Base-by-base conservation (phyloP, 2,888 invertebrate species). In the Leptogaster cylindrica region DNA sequence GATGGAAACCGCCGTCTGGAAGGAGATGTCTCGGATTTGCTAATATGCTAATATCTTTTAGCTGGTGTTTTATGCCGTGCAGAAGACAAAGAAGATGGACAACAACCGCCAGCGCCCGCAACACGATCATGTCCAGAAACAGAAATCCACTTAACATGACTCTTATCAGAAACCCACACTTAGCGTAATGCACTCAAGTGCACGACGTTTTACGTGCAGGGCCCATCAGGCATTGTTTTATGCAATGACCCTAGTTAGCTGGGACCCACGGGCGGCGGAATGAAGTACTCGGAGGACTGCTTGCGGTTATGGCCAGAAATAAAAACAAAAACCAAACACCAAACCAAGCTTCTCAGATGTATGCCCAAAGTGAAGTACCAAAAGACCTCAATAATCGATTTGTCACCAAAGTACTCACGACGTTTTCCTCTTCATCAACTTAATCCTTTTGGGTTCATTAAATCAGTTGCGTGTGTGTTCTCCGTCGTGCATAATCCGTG, bases 1-100 rank as follows among this genome's bases (percentile, higher is more conserved):
- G 58, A 58, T 63, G 63, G 63, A 63, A 46, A 63, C 44, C 16
- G 63, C 28, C 63, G 63, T 63, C 63, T 63, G 63, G 20, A 63
- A 44, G 46, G 46, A 63, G 46, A 44, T 44, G 46, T 63, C 63
- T 63, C 18, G 28, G 28, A 44, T 31, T 28, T 28, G 36, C 63
- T 41, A 63, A 63, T 63, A 44, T 44, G 44, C 46, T 44, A 44
- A 44, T 63, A 63, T 41, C 23, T 41, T 3, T 20, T 27, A 10
- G 18, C 46, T n/a, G 41, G 46, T 63, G 46, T 63, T 63, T 63
- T 63, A 63, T 63, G 63, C 46, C 28, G 46, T 41, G n/a, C 31
- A 7, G 20, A 44, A 14, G 28, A 58, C 58, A 58, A 58, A 58
- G 58, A n/a, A 12, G 41, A 36, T 12, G 39, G 58, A 14, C 3